Conservation (phyloP, 2,888 invertebrate species). For the Eubasilissa splendida region DNA sequence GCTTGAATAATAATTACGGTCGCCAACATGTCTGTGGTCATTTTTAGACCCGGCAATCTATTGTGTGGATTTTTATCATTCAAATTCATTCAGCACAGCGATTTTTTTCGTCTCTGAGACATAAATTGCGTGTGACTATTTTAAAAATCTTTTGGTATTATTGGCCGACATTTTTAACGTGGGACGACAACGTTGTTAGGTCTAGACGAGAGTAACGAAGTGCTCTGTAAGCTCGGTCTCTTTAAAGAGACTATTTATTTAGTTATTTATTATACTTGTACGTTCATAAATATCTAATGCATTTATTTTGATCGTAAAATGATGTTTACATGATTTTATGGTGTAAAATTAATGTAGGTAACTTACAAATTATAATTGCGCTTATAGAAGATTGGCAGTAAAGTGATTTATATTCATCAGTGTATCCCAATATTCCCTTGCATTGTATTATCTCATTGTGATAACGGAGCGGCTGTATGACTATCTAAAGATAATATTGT, state of each 20-base stretch:
- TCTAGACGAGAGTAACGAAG: too few species aligned
- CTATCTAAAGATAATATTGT: too few species aligned
- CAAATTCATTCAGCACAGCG: conserved; percentile 6
- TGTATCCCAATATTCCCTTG: too few species aligned
- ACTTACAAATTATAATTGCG: neutral
- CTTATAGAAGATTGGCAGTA: neutral
- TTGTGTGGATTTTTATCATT: conserved; percentile 15
- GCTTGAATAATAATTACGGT: conserved; percentile 43
- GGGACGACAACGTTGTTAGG: too few species aligned
- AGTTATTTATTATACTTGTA: too few species aligned
- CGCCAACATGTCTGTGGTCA: conserved; percentile 34
- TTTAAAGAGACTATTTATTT: neutral
- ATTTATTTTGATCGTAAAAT: conserved; percentile 1
- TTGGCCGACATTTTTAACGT: too few species aligned
- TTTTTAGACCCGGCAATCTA: neutral
- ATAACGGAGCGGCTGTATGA: too few species aligned
- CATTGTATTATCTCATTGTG: too few species aligned
- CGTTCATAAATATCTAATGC: neutral
- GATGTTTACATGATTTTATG: neutral
- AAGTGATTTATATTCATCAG: neutral
- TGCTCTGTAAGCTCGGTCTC: neutral
- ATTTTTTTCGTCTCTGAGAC: neutral
- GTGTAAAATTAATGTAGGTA: neutral
- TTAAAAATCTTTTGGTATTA: too few species aligned
- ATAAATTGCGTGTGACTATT: too few species aligned